Evolutionary conservation across 2,113 vertebrate genomes (phyloP).

Genomic region (Artemisiospiza belli): DNA sequence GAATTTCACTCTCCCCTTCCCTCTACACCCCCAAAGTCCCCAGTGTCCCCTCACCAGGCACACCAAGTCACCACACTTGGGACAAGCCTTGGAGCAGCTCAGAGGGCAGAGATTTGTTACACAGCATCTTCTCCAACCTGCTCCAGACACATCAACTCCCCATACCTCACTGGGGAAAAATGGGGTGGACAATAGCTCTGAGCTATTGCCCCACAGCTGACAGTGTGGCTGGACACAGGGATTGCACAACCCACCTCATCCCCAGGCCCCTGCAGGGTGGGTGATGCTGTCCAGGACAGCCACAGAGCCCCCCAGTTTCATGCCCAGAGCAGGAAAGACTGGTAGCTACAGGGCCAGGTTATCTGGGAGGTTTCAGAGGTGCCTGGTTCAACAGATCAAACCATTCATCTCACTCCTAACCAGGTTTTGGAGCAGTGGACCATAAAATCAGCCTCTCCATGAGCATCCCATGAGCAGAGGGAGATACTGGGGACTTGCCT

Average conservation of each 20-base stretch:
- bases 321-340: background rate
- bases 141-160: background rate
- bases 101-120: background rate
- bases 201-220: rapidly evolving
- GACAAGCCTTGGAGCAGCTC: background rate
- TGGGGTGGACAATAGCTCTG: background rate
- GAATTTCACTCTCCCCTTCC: background rate
- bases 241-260: background rate
- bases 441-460: background rate
- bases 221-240: background rate
- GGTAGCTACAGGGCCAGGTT: background rate
- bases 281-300: background rate
- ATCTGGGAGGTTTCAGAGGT: background rate
- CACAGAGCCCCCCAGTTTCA: background rate
- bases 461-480: background rate
- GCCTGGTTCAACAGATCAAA: background rate
- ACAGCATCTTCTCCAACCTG: background rate
- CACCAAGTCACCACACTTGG: background rate
- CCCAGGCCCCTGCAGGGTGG: background rate
- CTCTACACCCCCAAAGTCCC: rapidly evolving
- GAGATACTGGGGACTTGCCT: background rate
- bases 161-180: background rate
- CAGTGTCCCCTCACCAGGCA: background rate
- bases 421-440: background rate
- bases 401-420: background rate